phyloP scores from a whole-genome alignment of 2,888 invertebrate species.

The Periphyllus acericola region DNA sequence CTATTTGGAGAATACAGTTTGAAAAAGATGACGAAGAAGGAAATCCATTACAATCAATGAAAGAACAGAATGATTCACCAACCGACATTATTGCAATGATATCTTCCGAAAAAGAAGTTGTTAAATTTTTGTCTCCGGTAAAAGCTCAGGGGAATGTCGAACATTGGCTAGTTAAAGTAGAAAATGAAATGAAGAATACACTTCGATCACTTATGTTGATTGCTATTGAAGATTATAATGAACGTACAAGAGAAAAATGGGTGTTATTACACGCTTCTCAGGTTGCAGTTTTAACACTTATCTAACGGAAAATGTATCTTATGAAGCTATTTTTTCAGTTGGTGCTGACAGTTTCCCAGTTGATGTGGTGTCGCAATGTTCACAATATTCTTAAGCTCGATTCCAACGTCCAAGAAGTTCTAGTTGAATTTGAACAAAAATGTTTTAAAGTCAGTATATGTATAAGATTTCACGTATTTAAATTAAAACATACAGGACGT shows the following conservation, averaged over 20 bases:
- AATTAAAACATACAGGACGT: not conserved
- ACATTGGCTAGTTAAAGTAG: conserved; percentile 93
- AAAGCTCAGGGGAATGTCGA: conserved; percentile 94
- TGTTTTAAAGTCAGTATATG: conserved; percentile 66
- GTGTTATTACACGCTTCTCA: conserved; percentile 80
- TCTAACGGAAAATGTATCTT: conserved; percentile 22
- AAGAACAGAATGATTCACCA: conserved; percentile 70
- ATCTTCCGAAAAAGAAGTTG: conserved; percentile 87
- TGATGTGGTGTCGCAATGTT: conserved; percentile 87
- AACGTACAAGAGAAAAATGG: conserved; percentile 77
- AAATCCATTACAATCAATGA: conserved; percentile 5
- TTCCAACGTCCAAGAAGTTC: conserved; percentile 68
- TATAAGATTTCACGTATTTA: conserved; percentile 44
- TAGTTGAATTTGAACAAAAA: conserved; percentile 65
- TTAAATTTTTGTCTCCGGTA: conserved; percentile 79
- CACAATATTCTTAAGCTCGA: conserved; percentile 75
- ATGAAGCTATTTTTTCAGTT: conserved; percentile 70
- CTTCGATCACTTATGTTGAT: conserved; percentile 80
- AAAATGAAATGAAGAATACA: conserved; percentile 87
- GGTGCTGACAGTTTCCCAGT: conserved; percentile 86
- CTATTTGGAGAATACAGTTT: conserved; percentile 86
- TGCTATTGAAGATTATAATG: conserved; percentile 76
- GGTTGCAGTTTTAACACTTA: conserved; percentile 67
- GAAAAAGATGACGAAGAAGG: conserved; percentile 79
- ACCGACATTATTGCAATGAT: conserved; percentile 89